phyloP scores from a whole-genome alignment of 2,797 vertebrate genomes.

The Tamandua tetradactyla region DNA sequence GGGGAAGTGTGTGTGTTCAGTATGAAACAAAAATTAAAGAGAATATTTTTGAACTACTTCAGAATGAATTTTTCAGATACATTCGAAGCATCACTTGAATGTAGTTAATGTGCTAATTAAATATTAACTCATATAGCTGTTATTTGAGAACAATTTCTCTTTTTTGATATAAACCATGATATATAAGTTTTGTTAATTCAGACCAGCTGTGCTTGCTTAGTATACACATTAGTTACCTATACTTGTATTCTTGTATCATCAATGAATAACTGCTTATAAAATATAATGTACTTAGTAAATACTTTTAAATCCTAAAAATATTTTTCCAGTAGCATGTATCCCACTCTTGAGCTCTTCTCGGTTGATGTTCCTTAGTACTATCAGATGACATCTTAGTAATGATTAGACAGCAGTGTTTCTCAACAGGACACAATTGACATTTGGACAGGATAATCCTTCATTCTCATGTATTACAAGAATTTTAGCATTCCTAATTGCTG shows the following conservation, averaged over 20 bases:
- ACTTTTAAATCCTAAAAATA: slow-evolving; percentile 19
- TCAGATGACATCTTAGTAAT: slow-evolving; percentile 39
- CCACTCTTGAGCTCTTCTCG: neutral
- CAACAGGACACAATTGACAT: neutral
- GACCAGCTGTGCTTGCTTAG: neutral
- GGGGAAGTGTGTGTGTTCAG: slow-evolving; percentile 5
- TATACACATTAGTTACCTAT: neutral
- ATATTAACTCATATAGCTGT: neutral
- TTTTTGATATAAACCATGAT: slow-evolving; percentile 30
- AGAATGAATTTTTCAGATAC: slow-evolving; percentile 34
- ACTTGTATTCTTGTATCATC: slow-evolving; percentile 30
- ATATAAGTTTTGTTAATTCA: slow-evolving; percentile 22
- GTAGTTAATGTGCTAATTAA: neutral
- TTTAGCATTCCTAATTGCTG: neutral
- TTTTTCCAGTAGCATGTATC: neutral
- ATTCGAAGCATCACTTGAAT: neutral
- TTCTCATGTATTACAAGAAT: neutral
- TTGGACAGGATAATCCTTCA: neutral
- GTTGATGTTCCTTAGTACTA: slow-evolving; percentile 23
- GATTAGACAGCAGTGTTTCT: neutral
- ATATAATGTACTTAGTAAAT: slow-evolving; percentile 19
- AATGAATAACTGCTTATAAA: neutral
- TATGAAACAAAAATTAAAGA: slow-evolving; percentile 7
- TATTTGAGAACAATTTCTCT: slow-evolving; percentile 23
- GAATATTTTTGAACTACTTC: slow-evolving; percentile 12